phyloP scores from a whole-genome alignment of 1,140 invertebrate species.

The Monochamus saltuarius region DNA sequence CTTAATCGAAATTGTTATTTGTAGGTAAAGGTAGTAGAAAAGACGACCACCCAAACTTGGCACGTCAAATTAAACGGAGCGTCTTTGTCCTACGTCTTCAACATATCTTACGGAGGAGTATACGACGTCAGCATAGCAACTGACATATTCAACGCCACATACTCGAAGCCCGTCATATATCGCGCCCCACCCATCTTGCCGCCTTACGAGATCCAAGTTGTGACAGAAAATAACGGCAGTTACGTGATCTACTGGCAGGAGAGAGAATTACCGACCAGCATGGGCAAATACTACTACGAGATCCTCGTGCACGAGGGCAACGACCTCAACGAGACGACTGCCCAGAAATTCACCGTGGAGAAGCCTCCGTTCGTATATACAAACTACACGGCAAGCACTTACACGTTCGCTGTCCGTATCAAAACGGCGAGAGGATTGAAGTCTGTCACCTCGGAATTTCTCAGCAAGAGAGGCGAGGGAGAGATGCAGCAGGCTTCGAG shows the following conservation, averaged over 20 bases:
- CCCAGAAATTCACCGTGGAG: constrained; percentile 52
- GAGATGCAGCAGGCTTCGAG: constrained; percentile 4
- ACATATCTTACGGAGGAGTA: constrained; percentile 62
- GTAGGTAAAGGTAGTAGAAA: constrained; percentile 42
- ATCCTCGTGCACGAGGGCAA: constrained; percentile 63
- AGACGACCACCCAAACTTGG: constrained; percentile 45
- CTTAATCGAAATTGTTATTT: too few species aligned
- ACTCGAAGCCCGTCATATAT: constrained; percentile 54
- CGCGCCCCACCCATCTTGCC: constrained; percentile 60
- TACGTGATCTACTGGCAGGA: constrained; percentile 66
- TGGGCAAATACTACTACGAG: constrained; percentile 55
- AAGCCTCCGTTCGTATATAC: constrained; percentile 61
- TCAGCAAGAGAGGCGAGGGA: constrained; percentile 21
- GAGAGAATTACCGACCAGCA: constrained; percentile 35
- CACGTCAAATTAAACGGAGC: constrained; percentile 51
- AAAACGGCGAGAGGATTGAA: constrained; percentile 64
- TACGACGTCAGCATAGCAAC: constrained; percentile 65
- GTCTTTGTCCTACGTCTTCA: constrained; percentile 56
- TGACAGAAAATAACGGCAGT: constrained; percentile 57
- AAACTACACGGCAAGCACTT: constrained; percentile 55
- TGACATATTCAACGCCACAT: constrained; percentile 53
- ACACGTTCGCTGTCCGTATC: constrained; percentile 66
- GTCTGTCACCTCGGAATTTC: constrained; percentile 62
- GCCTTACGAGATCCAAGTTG: constrained; percentile 64
- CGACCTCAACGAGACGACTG: constrained; percentile 56